Conservation (phyloP, 1,140 invertebrate genomes). For the Xylocopa sonorina region DNA sequence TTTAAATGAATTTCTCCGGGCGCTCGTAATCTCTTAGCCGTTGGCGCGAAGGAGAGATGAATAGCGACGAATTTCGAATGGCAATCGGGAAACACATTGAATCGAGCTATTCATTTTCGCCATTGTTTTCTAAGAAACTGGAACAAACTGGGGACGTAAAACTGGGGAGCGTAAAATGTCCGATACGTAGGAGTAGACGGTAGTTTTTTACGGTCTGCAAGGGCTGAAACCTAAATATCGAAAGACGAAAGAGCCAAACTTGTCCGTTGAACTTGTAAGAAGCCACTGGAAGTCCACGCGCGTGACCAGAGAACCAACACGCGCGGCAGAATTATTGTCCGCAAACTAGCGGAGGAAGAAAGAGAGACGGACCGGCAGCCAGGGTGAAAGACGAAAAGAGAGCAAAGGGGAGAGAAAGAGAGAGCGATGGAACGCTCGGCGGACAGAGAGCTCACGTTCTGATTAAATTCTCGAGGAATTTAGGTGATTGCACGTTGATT, state of each 20-base stretch:
- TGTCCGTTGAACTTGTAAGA: constrained; percentile 69
- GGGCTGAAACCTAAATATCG: constrained; percentile 66
- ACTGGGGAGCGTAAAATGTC: background rate
- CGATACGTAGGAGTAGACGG: constrained; percentile 49
- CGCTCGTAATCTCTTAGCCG: no score
- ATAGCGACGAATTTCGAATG: background rate
- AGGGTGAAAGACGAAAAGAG: background rate
- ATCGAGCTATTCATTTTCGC: background rate
- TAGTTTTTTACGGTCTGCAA: constrained; percentile 40
- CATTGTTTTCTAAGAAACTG: background rate
- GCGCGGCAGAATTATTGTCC: constrained; percentile 69
- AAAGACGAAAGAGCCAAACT: constrained; percentile 66
- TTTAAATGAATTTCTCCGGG: no score
- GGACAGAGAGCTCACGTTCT: constrained; percentile 67
- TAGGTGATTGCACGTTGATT: constrained; percentile 74
- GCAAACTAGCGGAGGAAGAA: constrained; percentile 30
- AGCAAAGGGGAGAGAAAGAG: background rate
- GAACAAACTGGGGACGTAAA: background rate
- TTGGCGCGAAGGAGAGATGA: background rate
- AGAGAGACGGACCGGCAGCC: constrained; percentile 3
- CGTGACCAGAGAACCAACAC: constrained; percentile 68
- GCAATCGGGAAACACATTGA: no score
- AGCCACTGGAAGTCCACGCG: constrained; percentile 64
- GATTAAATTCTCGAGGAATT: constrained; percentile 75
- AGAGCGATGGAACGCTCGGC: constrained; percentile 9